These are phyloP conservation scores for Eilema sororculum DNA, from an alignment of 2,888 invertebrate genomes.

Conservation along the genomic window DNA sequence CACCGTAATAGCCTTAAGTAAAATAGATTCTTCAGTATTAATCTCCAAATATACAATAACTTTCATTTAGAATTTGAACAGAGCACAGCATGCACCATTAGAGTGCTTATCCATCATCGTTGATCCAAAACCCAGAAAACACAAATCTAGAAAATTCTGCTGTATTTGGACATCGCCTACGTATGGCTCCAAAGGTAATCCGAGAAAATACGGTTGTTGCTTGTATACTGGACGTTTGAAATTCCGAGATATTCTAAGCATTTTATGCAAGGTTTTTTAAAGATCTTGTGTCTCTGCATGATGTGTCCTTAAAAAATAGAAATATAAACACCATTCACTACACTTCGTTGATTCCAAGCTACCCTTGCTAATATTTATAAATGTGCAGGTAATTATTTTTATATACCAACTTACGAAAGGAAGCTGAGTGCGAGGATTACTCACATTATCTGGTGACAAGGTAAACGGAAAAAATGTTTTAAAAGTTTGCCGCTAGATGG, in stretches of 20 bases:
- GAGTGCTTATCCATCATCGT: background rate
- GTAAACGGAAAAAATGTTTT: too few species aligned
- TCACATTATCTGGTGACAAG: too few species aligned
- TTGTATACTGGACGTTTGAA: background rate
- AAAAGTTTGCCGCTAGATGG: too few species aligned
- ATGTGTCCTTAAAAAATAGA: too few species aligned
- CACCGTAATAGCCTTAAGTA: too few species aligned
- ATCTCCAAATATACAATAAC: background rate
- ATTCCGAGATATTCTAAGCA: background rate
- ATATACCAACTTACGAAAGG: too few species aligned
- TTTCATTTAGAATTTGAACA: background rate
- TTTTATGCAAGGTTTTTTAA: background rate
- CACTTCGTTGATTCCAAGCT: background rate
- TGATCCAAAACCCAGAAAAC: background rate
- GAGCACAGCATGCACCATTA: background rate
- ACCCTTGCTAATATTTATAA: background rate
- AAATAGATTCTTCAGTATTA: too few species aligned
- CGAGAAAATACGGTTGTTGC: background rate
- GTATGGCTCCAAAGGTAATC: constrained; percentile 2
- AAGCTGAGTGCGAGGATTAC: too few species aligned
- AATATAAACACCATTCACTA: background rate
- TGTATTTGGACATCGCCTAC: background rate
- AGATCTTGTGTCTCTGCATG: background rate
- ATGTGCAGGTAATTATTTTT: too few species aligned
- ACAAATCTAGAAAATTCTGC: background rate